Evolutionary conservation across 2,113 vertebrate species (phyloP), one percentile per base, ranked within the genome.

Genomic region (Sporophila hypoxantha): DNA sequence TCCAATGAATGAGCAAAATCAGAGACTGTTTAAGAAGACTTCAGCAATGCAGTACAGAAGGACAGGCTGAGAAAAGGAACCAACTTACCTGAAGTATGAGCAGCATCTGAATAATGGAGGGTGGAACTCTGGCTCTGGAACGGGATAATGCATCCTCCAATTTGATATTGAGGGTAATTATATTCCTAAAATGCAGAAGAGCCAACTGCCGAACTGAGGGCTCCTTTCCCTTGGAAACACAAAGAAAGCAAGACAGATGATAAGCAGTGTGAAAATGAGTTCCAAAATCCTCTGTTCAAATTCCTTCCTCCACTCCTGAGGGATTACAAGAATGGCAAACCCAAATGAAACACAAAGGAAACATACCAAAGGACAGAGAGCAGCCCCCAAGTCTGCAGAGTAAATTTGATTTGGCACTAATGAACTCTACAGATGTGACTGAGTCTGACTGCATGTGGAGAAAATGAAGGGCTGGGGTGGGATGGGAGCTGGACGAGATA

Each of bases 31-130:
- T 66, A 73, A 50, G 61, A 59, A 50, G 36, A 70, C 10, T 84
- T 57, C 36, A 65, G 53, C 49, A 85, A 74, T 2, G 19, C 21
- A 57, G 36, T 17, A 46, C 26, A 86, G 18, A 49, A 71, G 46
- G 27, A 84, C 10, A 71, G 20, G 68, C 30, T 69, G 59, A 77
- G 66, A 56, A 77, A 92, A 91, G 50, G 13, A 62, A 67, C 73
- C 9, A 30, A 46, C 61, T 85, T 95, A 99, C 99, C 98, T 99
- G 98, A 26, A 99, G 97, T 85, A 99, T 97, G 76, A 99, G 97
- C 92, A 99, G 97, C 98, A 99, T 99, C 95, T 99, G 98, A 70
- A 99, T 98, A 55, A 99, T 97, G 70, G 98, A 98, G 7, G 98
- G 98, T 19, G 98, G 99, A 53, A 99, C 97, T 32, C 98, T 96